A percentile compares a stretch with the other conserved stretches of the same genome.
These are phyloP conservation scores for Phalacrocorax brasilianus DNA, from an alignment of 2,113 vertebrate genomes.

Conservation along the genomic window DNA sequence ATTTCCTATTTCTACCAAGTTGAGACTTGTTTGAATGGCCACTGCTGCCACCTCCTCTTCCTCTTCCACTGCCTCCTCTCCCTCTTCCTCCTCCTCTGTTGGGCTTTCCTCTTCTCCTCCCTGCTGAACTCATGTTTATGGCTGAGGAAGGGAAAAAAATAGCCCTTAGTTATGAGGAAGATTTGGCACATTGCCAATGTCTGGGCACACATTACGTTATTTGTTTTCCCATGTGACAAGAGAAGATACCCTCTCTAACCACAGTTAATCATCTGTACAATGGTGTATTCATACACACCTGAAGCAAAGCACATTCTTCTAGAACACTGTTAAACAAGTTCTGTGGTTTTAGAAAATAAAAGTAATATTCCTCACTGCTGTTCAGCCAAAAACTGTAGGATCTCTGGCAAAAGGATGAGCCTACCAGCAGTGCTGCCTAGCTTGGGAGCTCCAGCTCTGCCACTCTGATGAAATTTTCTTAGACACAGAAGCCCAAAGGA, in stretches of 20 bases:
- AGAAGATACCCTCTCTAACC: background rate
- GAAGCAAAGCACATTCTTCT: background rate
- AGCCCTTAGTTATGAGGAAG: background rate
- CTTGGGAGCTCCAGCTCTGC: background rate
- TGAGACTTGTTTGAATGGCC: constrained; percentile 48
- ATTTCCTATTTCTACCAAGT: constrained; percentile 74
- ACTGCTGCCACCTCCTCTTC: constrained; percentile 26
- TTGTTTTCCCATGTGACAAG: background rate
- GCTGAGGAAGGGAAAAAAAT: background rate
- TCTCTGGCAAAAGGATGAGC: background rate
- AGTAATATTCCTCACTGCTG: background rate
- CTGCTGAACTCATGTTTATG: constrained; percentile 74
- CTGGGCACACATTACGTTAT: background rate
- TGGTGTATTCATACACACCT: background rate
- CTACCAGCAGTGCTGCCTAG: background rate
- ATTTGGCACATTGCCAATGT: background rate
- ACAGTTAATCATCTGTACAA: background rate
- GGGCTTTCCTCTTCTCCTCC: constrained; percentile 83
- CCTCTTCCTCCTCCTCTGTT: constrained; percentile 84
- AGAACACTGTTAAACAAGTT: background rate
- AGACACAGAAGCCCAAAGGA: background rate
- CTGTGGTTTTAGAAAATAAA: background rate
- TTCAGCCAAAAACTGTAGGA: background rate
- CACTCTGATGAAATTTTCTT: background rate
- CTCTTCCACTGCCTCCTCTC: constrained; percentile 18